phyloP scores from a whole-genome alignment of 2,797 vertebrate genomes.

The Tangara arthus region DNA sequence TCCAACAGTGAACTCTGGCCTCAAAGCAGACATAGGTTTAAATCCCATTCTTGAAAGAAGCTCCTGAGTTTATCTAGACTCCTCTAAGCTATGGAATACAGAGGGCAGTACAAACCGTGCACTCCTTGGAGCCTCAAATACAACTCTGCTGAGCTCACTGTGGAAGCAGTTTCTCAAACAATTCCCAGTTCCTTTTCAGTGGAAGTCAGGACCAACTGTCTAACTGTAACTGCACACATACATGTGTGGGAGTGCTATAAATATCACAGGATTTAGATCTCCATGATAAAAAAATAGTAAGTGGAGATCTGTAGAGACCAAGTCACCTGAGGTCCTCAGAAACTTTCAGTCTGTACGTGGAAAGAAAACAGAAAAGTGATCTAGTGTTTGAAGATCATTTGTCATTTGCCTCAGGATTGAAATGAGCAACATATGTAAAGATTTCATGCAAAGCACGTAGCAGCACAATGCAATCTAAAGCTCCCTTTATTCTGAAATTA shows the following conservation, averaged over 20 bases:
- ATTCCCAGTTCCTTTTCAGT: not conserved
- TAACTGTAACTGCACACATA: not conserved
- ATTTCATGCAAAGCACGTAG: not conserved
- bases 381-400: not conserved
- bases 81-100: not conserved
- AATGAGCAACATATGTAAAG: not conserved
- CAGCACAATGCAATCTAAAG: not conserved
- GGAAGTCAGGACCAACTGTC: not conserved
- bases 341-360: not conserved
- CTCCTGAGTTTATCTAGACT: not conserved
- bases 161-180: not conserved
- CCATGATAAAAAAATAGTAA: not conserved
- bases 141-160: not conserved
- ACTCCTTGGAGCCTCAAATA: accelerated
- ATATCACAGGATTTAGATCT: not conserved
- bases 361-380: not conserved
- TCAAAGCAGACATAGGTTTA: not conserved
- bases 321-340: not conserved
- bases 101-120: not conserved
- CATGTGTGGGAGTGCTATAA: not conserved
- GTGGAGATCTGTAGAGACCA: not conserved
- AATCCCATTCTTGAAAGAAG: not conserved
- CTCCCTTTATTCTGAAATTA: not conserved
- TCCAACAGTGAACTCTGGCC: not conserved
- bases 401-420: not conserved